Conservation (phyloP, 2,797 vertebrate genomes). For the Miichthys miiuy region DNA sequence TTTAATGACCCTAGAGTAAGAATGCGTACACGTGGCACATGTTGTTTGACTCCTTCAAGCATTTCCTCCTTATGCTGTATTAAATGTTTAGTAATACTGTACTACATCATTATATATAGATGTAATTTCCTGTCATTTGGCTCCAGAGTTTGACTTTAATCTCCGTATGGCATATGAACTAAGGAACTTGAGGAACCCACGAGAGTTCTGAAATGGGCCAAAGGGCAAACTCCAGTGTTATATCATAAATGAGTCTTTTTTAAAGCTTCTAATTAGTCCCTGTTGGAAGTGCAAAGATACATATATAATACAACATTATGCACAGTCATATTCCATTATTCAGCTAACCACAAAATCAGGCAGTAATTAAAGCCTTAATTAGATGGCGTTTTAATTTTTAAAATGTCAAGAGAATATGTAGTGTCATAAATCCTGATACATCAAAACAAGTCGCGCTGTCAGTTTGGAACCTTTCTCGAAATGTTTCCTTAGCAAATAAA, state of each 20-base stretch:
- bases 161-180: conserved; percentile 31
- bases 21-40: background rate
- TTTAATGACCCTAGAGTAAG: conserved; percentile 24
- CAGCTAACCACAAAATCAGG: conserved; percentile 39
- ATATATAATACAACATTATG: conserved; percentile 64
- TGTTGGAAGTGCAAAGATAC: conserved; percentile 60
- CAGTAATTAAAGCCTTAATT: conserved; percentile 64
- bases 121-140: conserved; percentile 20
- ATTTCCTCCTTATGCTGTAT: conserved; percentile 10
- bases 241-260: conserved; percentile 65
- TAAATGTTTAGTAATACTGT: conserved; percentile 14
- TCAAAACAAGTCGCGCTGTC: conserved; percentile 54
- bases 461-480: conserved; percentile 35
- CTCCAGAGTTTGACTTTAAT: conserved; percentile 22
- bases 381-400: conserved; percentile 45
- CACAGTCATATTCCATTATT: conserved; percentile 58
- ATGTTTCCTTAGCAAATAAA: conserved; percentile 74
- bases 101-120: conserved; percentile 13
- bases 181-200: conserved; percentile 36
- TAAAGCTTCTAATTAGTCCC: conserved; percentile 72
- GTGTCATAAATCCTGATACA: conserved; percentile 56
- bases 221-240: conserved; percentile 60
- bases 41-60: conserved; percentile 9
- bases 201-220: conserved; percentile 53
- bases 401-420: conserved; percentile 57